Base-by-base conservation (phyloP, 2,797 vertebrate genomes). In the Anas flavirostris region DNA sequence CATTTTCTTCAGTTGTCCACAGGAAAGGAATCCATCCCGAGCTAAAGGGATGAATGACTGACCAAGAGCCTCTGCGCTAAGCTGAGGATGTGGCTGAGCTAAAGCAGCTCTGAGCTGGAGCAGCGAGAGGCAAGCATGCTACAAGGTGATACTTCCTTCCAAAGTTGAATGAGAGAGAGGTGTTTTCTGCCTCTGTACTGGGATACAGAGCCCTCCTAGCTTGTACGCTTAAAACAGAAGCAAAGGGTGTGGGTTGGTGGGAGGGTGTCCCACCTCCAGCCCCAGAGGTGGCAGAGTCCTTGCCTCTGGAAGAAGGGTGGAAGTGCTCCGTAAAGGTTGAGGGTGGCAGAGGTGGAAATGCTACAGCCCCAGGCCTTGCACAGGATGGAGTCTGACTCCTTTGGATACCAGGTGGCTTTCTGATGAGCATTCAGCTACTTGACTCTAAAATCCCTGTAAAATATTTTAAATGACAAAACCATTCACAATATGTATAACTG, bases 391-490 rank as follows among this genome's bases (percentile, higher is more conserved):
- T 79, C 91, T 87, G 55, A 59, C 59, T 53, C 72, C 70, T 64
- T 10, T 8, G 37, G 75, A 50, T 46, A 52, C 76, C 70, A 56
- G 91, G 76, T 90, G 55, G 35, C 29, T 88, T 95, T 92, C 63
- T 70, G 92, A 73, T 72, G 55, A 48, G 64, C 50, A 60, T 60
- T 58, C 73, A 59, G 16, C 39, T 44, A 10, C 76, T 90, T 73
- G 43, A 63, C 48, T 74, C 19, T 79, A 13, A 26, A 43, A 10
- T 74, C 56, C 29, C 46, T 67, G 59, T 84, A 18, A 90, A 88
- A 86, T 81, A 83, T 39, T 93, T 93, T 86, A 74, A 92, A 92
- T 90, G 91, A 86, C 39, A 84, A 95, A 96, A 56, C 74, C 63
- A 58, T 86, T 91, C 91, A 67, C 80, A 90, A 70, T 56, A 76